Evolutionary conservation across 1,140 invertebrate genomes (phyloP), one percentile per base, ranked within the genome.

Genomic region (Drosophila santomea): DNA sequence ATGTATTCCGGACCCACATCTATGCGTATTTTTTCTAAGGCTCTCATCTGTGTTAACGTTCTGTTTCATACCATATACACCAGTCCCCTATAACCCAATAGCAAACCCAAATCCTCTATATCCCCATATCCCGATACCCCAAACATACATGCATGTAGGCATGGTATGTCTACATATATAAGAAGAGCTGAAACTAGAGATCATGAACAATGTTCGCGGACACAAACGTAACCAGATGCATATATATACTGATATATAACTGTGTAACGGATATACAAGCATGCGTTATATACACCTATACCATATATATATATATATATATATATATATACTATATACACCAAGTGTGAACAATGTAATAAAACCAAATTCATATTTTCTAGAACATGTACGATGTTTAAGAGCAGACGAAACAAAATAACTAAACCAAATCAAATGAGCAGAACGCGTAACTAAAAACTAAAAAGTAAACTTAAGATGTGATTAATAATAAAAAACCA

Each of bases 151-250:
- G 17, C 17, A 17, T 17, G 17, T 17, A 17, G 17, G 17, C 17
- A 20, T 20, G 20, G 20, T 20, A 20, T 20, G 20, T 20, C 20
- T 20, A 20, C 17, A 17, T 20, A 20, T 20, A 50, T 80, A 86
- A 78, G 82, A 64, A 45, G 82, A 85, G 81, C 82, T 85, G 81
- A 80, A 84, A 72, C 75, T 84, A 80, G 83, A 80, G 83, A 86
- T 57, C 73, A 64, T 64, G 81, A 85, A 85, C 62, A 83, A 79
- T 75, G 80, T 83, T 83, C 78, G 74, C 74, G 62, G 74, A 62
- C 67, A 69, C 76, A 82, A 63, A 68, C 45, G 52, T 63, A 80
- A 64, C 54, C 44, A 67, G 45, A 82, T 63, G 51, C 35, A 56
- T 61, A 55, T 60, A 55, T 60, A 57, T 62, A 66, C 69, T 74